Evolutionary conservation across 2,888 invertebrate species (phyloP).

Genomic region (Cataglyphis rosenhaueri): DNA sequence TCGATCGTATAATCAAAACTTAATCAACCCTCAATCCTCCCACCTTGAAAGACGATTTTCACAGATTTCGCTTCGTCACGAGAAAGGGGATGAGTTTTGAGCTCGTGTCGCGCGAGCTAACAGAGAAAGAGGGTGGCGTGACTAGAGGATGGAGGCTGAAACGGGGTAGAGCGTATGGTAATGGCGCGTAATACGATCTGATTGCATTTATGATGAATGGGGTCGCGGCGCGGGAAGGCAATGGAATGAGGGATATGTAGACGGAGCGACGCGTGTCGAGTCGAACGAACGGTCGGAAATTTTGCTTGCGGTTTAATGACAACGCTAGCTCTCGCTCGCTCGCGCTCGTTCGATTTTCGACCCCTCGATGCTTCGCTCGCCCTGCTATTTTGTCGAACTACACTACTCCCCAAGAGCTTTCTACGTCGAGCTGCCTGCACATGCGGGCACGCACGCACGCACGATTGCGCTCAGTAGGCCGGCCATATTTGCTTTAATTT

Average conservation of each 20-base stretch:
- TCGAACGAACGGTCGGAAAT: slow-evolving; percentile 70
- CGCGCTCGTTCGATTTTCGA: slow-evolving; percentile 56
- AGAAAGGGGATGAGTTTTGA: slow-evolving; percentile 25
- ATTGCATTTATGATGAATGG: slow-evolving; percentile 80
- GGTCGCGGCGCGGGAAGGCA: slow-evolving; percentile 62
- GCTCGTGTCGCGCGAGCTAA: slow-evolving; percentile 17
- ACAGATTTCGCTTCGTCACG: slow-evolving; percentile 21
- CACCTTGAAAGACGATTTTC: slow-evolving; percentile 4
- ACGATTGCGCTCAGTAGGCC: neutral
- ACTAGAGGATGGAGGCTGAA: slow-evolving; percentile 41
- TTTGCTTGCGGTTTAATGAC: slow-evolving; percentile 78
- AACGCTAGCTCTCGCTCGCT: slow-evolving; percentile 45
- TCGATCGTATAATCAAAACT: slow-evolving; percentile 30
- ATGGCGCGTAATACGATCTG: slow-evolving; percentile 81
- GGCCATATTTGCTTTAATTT: slow-evolving; percentile 30
- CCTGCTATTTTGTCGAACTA: slow-evolving; percentile 11
- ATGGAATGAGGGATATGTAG: slow-evolving; percentile 41
- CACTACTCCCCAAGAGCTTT: neutral
- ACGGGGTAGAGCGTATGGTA: slow-evolving; percentile 74
- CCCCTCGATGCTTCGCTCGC: slow-evolving; percentile 39
- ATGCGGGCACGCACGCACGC: slow-evolving; percentile 16
- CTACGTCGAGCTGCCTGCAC: neutral
- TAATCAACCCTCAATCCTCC: slow-evolving; percentile 13
- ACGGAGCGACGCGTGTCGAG: slow-evolving; percentile 72
- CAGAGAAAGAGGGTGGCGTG: slow-evolving; percentile 28